Percentiles rank a stretch among this genome's conserved stretches.
Conservation (phyloP, 2,113 vertebrate genomes). For the Heterochromis multidens region DNA sequence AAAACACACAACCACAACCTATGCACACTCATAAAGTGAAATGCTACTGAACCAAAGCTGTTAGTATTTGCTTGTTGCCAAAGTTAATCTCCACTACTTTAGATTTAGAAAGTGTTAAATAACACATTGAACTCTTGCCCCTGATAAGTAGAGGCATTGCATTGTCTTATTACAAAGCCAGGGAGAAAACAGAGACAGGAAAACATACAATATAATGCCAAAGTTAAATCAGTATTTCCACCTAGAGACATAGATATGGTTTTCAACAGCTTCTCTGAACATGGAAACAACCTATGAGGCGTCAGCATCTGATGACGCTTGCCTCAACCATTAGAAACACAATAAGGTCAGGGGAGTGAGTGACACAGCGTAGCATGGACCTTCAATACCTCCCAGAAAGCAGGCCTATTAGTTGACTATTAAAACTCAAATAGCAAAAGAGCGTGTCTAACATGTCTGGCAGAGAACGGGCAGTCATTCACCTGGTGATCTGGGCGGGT, state of each 20-base stretch:
- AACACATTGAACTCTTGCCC: slow-evolving; percentile 11
- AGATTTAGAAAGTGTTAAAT: slow-evolving; percentile 4
- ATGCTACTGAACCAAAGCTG: slow-evolving; percentile 23
- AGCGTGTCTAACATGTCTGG: slow-evolving; percentile 27
- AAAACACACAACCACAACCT: slow-evolving; percentile 36
- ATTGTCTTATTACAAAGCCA: neutral
- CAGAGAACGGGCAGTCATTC: slow-evolving; percentile 22
- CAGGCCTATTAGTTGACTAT: slow-evolving; percentile 50
- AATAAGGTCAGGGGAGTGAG: slow-evolving; percentile 60
- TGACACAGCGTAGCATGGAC: slow-evolving; percentile 45
- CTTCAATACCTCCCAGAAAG: slow-evolving; percentile 49
- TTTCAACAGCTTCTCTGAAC: slow-evolving; percentile 27
- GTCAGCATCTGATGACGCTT: slow-evolving; percentile 51
- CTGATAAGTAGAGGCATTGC: neutral
- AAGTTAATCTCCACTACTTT: neutral
- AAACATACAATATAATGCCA: neutral
- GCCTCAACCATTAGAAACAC: slow-evolving; percentile 51
- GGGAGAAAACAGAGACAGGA: neutral
- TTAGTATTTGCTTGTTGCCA: slow-evolving; percentile 2
- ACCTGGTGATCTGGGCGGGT: slow-evolving; percentile 45
- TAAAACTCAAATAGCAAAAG: slow-evolving; percentile 38
- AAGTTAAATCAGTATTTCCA: slow-evolving; percentile 37
- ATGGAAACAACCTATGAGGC: slow-evolving; percentile 43
- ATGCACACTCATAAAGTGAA: neutral
- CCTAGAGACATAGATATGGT: neutral